Evolutionary conservation across 2,888 invertebrate species (phyloP), one percentile per base, ranked within the genome.

Genomic region (Lysandra bellargus): DNA sequence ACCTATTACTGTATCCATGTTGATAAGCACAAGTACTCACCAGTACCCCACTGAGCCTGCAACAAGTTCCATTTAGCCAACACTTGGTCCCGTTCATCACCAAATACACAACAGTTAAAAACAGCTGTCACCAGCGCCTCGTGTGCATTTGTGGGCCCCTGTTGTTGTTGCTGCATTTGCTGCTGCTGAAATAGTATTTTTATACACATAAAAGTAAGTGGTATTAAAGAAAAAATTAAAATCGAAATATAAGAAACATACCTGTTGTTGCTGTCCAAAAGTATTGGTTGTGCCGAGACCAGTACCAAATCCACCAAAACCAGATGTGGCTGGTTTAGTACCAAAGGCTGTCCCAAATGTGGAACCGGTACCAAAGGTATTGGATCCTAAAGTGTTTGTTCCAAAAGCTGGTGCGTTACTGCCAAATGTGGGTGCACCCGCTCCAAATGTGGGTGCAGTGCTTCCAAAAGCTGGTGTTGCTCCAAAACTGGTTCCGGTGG

Each of bases 61-160:
- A 99, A 94, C 85, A 98, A 97, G 90, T 99, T 99, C 97, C 99
- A 99, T 87, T 98, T 97, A 2, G 98, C 98, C 53, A 99, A 95
- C 49, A 98, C 97, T 80, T 97, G 97, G 88, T 99, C 99, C 60
- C 99, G 95, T 88, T 99, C 99, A 89, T 99, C 99, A 23, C 98
- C 98, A 88, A 98, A 99, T 78, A 99, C 96, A 78, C 96, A 96
- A 81, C 97, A 97, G 86, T 97, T 97, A 83, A 97, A 96, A 1
- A 98, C 96, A 0, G 97, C 96, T 81, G 96, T 96, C 9, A 96
- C 96, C 73, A 97, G 94, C 0, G 96, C 96, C 85, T 97, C 97
- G 61, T 96, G 95, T 0, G 96, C 95, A 80, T 96, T 96, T 1
- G 95, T 88, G 0, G 95, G 92, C 57, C 95, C 95, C 80, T 94